Conservation (phyloP, 2,888 invertebrate genomes). For the Cristatella mucedo region DNA sequence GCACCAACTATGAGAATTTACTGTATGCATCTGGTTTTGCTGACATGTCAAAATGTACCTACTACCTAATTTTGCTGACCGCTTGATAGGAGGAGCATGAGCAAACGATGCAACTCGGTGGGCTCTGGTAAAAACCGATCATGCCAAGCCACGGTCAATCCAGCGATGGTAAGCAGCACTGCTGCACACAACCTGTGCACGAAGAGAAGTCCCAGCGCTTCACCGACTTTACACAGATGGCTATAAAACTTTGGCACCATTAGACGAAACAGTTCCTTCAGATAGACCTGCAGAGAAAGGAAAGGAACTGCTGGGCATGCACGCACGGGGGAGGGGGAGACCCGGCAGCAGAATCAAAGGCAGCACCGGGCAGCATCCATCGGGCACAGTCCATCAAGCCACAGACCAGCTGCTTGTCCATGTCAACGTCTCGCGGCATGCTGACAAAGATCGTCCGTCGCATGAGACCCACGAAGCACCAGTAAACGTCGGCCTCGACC, state of each 20-base stretch:
- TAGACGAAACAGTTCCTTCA: constrained; percentile 67
- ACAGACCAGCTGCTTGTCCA: constrained; percentile 70
- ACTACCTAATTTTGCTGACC: too few species aligned
- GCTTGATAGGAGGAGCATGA: too few species aligned
- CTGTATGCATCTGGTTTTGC: too few species aligned
- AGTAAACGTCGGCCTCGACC: constrained; percentile 41
- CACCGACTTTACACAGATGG: constrained; percentile 58
- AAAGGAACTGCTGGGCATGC: constrained; percentile 10
- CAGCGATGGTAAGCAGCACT: not conserved
- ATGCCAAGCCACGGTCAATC: too few species aligned
- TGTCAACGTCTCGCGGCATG: constrained; percentile 80
- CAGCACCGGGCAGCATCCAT: not conserved
- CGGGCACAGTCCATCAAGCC: not conserved
- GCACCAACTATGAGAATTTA: too few species aligned
- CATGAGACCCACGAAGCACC: constrained; percentile 43
- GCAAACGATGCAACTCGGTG: too few species aligned
- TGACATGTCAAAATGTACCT: too few species aligned
- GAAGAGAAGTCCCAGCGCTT: constrained; percentile 74
- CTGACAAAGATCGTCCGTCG: constrained; percentile 70
- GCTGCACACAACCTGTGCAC: constrained; percentile 54
- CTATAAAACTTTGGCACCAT: constrained; percentile 79
- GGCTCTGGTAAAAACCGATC: too few species aligned
- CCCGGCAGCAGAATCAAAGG: not conserved
- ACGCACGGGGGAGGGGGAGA: not conserved
- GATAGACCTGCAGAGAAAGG: constrained; percentile 48